phyloP scores from a whole-genome alignment of 2,888 invertebrate species.

The Synergus umbraculus region DNA sequence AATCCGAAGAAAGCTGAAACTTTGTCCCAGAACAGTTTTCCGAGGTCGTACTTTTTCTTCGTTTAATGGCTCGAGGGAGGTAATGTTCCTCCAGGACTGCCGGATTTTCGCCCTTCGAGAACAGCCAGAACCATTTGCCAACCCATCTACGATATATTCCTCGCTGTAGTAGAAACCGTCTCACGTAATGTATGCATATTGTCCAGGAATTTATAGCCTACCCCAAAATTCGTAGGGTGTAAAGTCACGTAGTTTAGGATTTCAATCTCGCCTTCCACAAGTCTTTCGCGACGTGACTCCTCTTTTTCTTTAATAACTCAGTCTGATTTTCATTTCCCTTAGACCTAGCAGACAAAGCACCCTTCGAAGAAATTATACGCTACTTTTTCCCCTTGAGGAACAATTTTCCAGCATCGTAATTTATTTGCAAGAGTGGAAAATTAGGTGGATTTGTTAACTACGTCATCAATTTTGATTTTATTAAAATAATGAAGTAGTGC shows the following conservation, averaged over 20 bases:
- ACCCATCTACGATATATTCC: conserved; percentile 28
- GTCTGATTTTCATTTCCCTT: conserved; percentile 31
- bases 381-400: not conserved
- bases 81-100: conserved; percentile 21
- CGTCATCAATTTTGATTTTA: too few relatives aligned
- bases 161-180: conserved; percentile 26
- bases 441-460: not conserved
- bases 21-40: conserved; percentile 9
- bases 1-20: conserved; percentile 26
- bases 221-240: conserved; percentile 50
- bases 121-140: conserved; percentile 40
- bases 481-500: not conserved
- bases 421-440: not conserved
- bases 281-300: conserved; percentile 4
- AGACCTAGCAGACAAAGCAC: not conserved
- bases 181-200: conserved; percentile 57
- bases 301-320: conserved; percentile 17
- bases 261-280: conserved; percentile 45
- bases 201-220: conserved; percentile 58
- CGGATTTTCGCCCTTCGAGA: conserved; percentile 31
- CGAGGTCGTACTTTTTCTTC: conserved; percentile 20
- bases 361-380: not conserved
- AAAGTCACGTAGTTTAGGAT: conserved; percentile 51
- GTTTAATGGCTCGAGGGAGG: conserved; percentile 36
- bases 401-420: conserved; percentile 6